Evolutionary conservation across 2,797 vertebrate genomes (phyloP), one percentile per base, ranked within the genome.

Genomic region (Cercopithecus petaurista): DNA sequence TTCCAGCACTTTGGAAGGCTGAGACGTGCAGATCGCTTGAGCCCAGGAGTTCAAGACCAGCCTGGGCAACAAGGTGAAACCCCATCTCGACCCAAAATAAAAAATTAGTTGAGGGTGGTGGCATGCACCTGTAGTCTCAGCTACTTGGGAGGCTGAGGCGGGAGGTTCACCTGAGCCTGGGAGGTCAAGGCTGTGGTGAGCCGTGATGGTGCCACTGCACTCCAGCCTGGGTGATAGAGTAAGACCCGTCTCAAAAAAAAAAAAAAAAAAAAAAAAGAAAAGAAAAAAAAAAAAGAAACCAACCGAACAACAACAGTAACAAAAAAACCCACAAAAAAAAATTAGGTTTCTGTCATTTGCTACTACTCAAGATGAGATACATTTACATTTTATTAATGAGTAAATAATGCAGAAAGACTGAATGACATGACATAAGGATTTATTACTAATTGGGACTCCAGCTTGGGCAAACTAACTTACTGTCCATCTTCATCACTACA

Each of bases 291-390:
- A 33, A 67, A n/a, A 67, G 17, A 67, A n/a, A 67, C 33, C 33
- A 67, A n/a, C 33, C 64, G 17, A 67, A 33, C 33, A 67, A 55
- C 7, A 22, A 55, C 21, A 55, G 7, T 21, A 67, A 64, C 61
- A 64, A 33, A 33, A n/a, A n/a, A 67, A 67, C 52, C 19, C 33
- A 67, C 7, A n/a, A 19, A 67, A n/a, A n/a, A 36, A 41, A 2
- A 17, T 84, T 48, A 67, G 33, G 17, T 92, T 95, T 93, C 85
- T 88, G 33, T 43, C n/a, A 90, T 52, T 87, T 67, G 64, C 57
- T 79, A 55, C 39, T 50, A 33, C 85, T 72, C 52, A 77, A 96
- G 28, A 39, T n/a, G 9, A 79, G 39, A n/a, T 22, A 43, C 12
- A 80, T 48, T 90, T 46, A 19, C n/a, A 67, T 90, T 70, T 43